Conservation (phyloP, 2,888 invertebrate species). For the Standfussiana lucernea region DNA sequence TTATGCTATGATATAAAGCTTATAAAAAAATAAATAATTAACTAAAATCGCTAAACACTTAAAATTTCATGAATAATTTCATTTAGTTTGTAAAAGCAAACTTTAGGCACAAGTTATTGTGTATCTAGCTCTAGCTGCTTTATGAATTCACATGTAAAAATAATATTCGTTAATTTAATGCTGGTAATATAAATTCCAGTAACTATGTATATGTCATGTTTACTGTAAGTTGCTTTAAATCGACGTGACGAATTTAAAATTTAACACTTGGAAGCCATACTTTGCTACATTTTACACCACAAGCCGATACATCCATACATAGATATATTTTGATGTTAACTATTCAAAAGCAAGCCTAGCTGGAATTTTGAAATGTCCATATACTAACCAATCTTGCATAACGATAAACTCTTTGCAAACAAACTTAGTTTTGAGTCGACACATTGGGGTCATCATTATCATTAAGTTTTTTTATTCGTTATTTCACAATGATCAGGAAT, state of each 20-base stretch:
- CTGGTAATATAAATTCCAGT: slow-evolving; percentile 11
- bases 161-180: slow-evolving; percentile 41
- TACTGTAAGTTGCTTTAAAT: slow-evolving; percentile 12
- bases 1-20: slow-evolving; percentile 64
- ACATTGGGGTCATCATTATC: not conserved
- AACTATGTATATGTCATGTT: slow-evolving; percentile 1
- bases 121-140: slow-evolving; percentile 56
- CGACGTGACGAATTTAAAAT: not conserved
- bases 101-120: slow-evolving; percentile 68
- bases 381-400: not conserved
- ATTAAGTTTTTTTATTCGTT: slow-evolving; percentile 4
- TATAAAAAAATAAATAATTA: slow-evolving; percentile 66
- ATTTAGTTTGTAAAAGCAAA: slow-evolving; percentile 54
- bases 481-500: slow-evolving; percentile 5
- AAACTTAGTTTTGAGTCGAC: not conserved
- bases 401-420: not conserved
- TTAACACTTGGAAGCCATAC: slow-evolving; percentile 8
- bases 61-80: slow-evolving; percentile 66
- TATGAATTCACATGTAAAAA: slow-evolving; percentile 8
- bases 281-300: not conserved
- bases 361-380: not conserved
- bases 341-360: slow-evolving; percentile 14
- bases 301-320: not conserved
- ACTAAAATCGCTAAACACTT: slow-evolving; percentile 48
- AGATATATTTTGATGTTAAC: not conserved